phyloP scores from a whole-genome alignment of 1,140 invertebrate genomes.

The Dendrolimus punctatus region DNA sequence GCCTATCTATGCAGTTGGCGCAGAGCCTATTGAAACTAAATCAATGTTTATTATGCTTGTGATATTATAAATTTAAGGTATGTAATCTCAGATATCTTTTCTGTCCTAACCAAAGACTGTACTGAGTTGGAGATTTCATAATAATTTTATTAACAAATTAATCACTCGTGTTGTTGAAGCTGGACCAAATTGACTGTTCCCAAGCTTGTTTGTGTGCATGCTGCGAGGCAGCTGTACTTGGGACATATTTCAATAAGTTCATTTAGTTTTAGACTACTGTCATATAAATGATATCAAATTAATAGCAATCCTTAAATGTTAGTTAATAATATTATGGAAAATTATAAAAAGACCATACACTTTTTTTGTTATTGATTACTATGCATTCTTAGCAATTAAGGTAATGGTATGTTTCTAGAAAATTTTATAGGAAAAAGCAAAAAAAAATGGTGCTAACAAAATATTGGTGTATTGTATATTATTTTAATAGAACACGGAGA shows the following conservation, averaged over 20 bases:
- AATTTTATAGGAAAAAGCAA: slow-evolving; percentile 41
- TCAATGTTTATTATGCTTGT: slow-evolving; percentile 53
- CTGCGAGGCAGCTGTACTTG: too few relatives aligned
- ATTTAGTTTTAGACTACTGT: slow-evolving; percentile 45
- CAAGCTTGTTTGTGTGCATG: slow-evolving; percentile 5
- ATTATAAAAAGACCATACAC: slow-evolving; percentile 51
- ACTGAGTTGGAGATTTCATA: slow-evolving; percentile 41
- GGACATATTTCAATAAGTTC: slow-evolving; percentile 18
- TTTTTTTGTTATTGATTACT: slow-evolving; percentile 27
- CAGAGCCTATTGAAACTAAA: too few relatives aligned
- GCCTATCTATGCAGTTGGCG: too few relatives aligned
- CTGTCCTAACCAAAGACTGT: slow-evolving; percentile 69
- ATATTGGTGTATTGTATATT: slow-evolving; percentile 57
- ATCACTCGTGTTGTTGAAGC: slow-evolving; percentile 44
- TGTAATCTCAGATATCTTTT: slow-evolving; percentile 44
- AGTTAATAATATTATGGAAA: slow-evolving; percentile 32
- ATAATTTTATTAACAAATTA: slow-evolving; percentile 36
- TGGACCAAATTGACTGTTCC: slow-evolving; percentile 56
- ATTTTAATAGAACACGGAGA: slow-evolving; percentile 43
- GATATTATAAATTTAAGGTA: slow-evolving; percentile 63
- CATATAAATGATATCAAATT: slow-evolving; percentile 49
- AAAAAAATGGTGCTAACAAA: slow-evolving; percentile 70
- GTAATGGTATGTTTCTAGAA: slow-evolving; percentile 56
- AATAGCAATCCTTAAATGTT: slow-evolving; percentile 40
- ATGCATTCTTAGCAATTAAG: slow-evolving; percentile 59